Conservation (phyloP, 2,888 invertebrate species). For the Eudasyphora cyanicolor region DNA sequence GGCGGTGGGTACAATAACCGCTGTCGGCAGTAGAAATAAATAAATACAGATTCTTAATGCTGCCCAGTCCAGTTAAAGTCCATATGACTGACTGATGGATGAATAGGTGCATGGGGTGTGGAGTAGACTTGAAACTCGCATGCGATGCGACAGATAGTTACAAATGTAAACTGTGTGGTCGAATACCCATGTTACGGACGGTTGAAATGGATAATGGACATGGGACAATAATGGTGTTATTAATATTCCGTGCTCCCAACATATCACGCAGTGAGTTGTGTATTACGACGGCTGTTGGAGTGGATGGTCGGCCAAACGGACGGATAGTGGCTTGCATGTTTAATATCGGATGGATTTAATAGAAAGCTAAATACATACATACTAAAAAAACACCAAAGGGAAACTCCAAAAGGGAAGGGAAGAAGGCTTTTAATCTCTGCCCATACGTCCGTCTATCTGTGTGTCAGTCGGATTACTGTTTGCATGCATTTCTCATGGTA, state of each 20-base stretch:
- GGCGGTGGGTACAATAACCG: slow-evolving; percentile 7
- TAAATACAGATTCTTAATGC: no score
- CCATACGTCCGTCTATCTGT: background rate
- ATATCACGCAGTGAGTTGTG: background rate
- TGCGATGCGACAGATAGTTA: background rate
- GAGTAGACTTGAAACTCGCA: no score
- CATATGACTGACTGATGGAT: background rate
- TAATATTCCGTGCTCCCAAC: slow-evolving; percentile 23
- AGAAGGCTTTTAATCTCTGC: background rate
- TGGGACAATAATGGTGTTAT: slow-evolving; percentile 25
- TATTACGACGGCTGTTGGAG: background rate
- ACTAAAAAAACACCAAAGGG: background rate
- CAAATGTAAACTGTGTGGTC: background rate
- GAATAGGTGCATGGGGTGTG: background rate
- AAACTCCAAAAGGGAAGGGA: background rate
- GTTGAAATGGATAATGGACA: slow-evolving; percentile 29
- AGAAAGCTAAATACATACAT: background rate
- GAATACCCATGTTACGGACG: slow-evolving; percentile 12
- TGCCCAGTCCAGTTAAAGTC: no score
- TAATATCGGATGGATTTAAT: background rate
- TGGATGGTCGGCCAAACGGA: background rate
- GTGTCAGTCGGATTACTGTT: background rate
- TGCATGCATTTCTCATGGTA: slow-evolving; percentile 1
- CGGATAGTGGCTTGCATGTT: background rate
- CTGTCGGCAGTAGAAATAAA: background rate